Evolutionary conservation across 2,888 invertebrate species (phyloP), one percentile per base, ranked within the genome.

Genomic region (Mechanitis mazaeus): DNA sequence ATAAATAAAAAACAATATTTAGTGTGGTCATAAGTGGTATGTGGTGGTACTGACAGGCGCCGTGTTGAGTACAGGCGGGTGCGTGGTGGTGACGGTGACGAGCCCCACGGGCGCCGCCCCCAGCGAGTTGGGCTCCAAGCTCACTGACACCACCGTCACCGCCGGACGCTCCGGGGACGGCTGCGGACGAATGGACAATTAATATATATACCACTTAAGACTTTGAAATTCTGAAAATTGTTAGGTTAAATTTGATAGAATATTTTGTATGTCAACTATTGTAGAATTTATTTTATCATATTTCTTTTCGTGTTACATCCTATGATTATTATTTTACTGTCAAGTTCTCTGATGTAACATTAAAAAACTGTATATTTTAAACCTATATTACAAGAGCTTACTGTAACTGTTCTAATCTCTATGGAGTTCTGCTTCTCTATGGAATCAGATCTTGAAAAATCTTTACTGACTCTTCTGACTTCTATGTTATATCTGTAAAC

Each of bases 21-120:
- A 20, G 20, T 38, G 1, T 0, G 20, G 66, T 47, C 3, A 12
- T 3, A 20, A 33, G 56, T 9, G 31, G n/a, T 46, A 9, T 28
- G 57, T 53, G 33, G n/a, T 12, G 7, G 4, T 69, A 72, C 77
- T 72, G 45, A 89, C 87, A 69, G 85, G 80, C 0, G 86, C 83
- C 69, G 94, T 94, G 65, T 93, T 92, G 55, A 96, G 87, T 9
- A 95, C 94, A 3, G 95, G 95, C 61, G 96, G 96, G 83, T 96
- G 96, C 56, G 95, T 95, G 20, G 94, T 94, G 58, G 96, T 96
- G 45, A 96, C 96, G 1, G 96, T 95, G 63, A 96, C 95, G 75
- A 94, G 94, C 60, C 94, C 95, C 57, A 94, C 93, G 68, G 93
- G 93, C 60, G 87, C 79, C 46, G 94, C 93, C 1, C 94, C 94